phyloP scores from a whole-genome alignment of 2,797 vertebrate genomes.

The Catharus ustulatus region DNA sequence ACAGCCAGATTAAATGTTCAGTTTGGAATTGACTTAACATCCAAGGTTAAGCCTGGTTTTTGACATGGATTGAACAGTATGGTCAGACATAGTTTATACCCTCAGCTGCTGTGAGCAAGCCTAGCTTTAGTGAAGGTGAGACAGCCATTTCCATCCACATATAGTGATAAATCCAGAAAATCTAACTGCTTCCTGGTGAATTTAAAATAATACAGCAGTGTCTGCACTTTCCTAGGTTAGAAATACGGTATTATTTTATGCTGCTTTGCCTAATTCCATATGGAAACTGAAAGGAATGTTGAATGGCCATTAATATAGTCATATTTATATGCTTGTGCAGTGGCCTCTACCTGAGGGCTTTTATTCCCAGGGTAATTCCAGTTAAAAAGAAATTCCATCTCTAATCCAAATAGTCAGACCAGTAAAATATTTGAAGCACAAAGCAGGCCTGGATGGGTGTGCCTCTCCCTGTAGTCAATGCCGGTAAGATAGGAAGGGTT shows the following conservation, averaged over 20 bases:
- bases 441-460: neutral
- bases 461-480: neutral
- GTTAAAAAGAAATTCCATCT: neutral
- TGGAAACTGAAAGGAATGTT: neutral
- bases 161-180: neutral
- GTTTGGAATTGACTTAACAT: neutral
- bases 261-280: neutral
- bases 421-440: neutral
- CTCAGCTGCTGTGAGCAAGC: neutral
- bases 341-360: neutral
- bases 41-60: neutral
- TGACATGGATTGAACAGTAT: neutral
- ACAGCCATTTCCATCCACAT: neutral
- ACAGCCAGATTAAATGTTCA: neutral
- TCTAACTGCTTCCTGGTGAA: neutral
- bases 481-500: constrained; percentile 5
- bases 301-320: neutral
- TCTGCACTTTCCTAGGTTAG: neutral
- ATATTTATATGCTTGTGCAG: neutral
- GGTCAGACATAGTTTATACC: neutral
- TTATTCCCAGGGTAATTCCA: neutral
- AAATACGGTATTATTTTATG: neutral
- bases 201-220: neutral
- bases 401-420: neutral
- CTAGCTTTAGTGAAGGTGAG: neutral